phyloP scores from a whole-genome alignment of 35 echinoderm and acorn worm species.

The Apostichopus japonicus region DNA sequence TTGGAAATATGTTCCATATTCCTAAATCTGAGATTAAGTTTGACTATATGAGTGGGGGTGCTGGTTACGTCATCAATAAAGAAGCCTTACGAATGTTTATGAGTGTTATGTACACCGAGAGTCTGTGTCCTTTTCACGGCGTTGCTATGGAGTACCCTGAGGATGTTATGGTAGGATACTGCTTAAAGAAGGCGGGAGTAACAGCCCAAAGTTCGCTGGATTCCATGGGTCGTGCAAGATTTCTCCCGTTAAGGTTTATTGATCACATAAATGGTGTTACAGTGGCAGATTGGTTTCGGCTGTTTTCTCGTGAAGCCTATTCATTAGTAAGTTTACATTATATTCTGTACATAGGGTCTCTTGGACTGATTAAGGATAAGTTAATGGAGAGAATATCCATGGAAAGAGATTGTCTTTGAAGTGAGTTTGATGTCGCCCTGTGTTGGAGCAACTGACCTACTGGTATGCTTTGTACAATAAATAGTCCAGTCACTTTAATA shows the following conservation, averaged over 20 bases:
- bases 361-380: too few relatives aligned
- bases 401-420: too few relatives aligned
- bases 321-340: not conserved
- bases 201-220: not conserved
- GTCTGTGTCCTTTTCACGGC: not conserved
- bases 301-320: not conserved
- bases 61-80: slow-evolving; percentile 63
- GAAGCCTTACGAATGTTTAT: slow-evolving; percentile 52
- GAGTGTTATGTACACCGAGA: not conserved
- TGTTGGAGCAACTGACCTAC: too few relatives aligned
- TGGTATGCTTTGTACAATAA: too few relatives aligned
- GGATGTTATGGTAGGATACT: slow-evolving; percentile 59
- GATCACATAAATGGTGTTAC: not conserved
- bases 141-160: not conserved
- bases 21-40: not conserved
- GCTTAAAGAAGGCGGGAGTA: slow-evolving; percentile 51
- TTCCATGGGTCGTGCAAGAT: not conserved
- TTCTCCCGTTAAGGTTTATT: not conserved
- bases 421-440: too few relatives aligned
- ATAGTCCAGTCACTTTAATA: too few relatives aligned
- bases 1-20: slow-evolving; percentile 47
- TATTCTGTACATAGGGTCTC: not conserved
- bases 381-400: too few relatives aligned
- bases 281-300: not conserved
- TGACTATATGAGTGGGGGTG: slow-evolving; percentile 53